Base-by-base conservation (phyloP, 2,113 vertebrate species). In the Megaleporinus macrocephalus region DNA sequence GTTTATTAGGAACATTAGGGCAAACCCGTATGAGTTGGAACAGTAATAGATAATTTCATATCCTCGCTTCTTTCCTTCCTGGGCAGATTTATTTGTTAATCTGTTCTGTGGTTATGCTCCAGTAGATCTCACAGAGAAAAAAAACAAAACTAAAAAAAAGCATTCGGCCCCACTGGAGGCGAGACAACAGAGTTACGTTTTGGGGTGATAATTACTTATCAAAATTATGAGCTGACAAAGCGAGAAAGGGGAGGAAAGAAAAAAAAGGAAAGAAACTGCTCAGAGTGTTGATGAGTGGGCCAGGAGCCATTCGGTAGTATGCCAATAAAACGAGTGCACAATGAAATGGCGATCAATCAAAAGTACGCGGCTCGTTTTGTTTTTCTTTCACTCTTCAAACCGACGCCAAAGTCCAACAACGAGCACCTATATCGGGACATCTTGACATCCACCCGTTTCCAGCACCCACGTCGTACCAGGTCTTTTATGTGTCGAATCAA, bases 11-110 rank as follows among this genome's bases (percentile, higher is more conserved):
- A 10, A 62, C 29, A 73, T 80, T 57, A 72, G 61, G 55, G 78
- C 26, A 80, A 80, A 80, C 51, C 14, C 4, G 22, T 57, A 51
- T 63, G 70, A 57, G 55, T 55, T 27, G 30, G 75, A 86, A 86
- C 73, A 82, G 41, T 49, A 62, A 77, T 77, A 65, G 65, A 82
- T 51, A 81, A 80, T 74, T 86, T 86, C 72, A 78, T 82, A 69
- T 73, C 73, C 80, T 36, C 24, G 74, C 76, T 86, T 80, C 63
- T 63, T 18, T 36, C 49, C 36, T 62, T 55, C 70, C 47, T 57
- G 77, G 85, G 86, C 84, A 94, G 93, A 94, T 94, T 94, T 94
- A 94, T 93, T 89, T 91, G 87, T 93, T 94, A 88, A 94, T 94
- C 92, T 93, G 91, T 92, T 91, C 30, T 90, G 36, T 90, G 89